phyloP scores from a whole-genome alignment of 2,888 invertebrate genomes.

The Heliconius erato region DNA sequence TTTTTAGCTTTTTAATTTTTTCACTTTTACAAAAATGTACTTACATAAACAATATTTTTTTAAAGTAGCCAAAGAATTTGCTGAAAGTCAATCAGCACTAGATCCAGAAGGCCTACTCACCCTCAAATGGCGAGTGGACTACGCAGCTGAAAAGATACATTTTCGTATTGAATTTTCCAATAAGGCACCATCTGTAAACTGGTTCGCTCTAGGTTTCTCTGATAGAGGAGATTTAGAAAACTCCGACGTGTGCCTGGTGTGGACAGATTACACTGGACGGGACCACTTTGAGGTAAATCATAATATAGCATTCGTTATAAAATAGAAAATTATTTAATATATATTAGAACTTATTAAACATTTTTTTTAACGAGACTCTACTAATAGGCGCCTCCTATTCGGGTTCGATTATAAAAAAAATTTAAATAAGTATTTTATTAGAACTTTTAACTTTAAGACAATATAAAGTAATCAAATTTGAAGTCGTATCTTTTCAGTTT shows the following conservation, averaged over 20 bases:
- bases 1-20: no score
- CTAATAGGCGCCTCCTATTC: no score
- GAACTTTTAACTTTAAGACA: no score
- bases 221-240: slow-evolving; percentile 90
- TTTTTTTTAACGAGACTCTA: no score
- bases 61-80: slow-evolving; percentile 61
- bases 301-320: neutral
- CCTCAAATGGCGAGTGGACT: slow-evolving; percentile 78
- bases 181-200: slow-evolving; percentile 81
- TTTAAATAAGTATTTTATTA: no score
- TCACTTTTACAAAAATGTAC: neutral
- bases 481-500: no score
- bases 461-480: no score
- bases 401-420: no score
- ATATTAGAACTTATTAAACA: no score
- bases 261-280: slow-evolving; percentile 89
- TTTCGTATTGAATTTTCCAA: slow-evolving; percentile 84
- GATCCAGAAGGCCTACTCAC: slow-evolving; percentile 75
- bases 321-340: neutral
- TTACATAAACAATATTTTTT: slow-evolving; percentile 37
- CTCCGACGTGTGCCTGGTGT: slow-evolving; percentile 93
- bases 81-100: slow-evolving; percentile 76
- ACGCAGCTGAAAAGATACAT: slow-evolving; percentile 66
- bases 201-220: slow-evolving; percentile 96
- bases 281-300: slow-evolving; percentile 80